phyloP scores from a whole-genome alignment of 2,888 invertebrate genomes.

The Caenorhabditis zanzibari region DNA sequence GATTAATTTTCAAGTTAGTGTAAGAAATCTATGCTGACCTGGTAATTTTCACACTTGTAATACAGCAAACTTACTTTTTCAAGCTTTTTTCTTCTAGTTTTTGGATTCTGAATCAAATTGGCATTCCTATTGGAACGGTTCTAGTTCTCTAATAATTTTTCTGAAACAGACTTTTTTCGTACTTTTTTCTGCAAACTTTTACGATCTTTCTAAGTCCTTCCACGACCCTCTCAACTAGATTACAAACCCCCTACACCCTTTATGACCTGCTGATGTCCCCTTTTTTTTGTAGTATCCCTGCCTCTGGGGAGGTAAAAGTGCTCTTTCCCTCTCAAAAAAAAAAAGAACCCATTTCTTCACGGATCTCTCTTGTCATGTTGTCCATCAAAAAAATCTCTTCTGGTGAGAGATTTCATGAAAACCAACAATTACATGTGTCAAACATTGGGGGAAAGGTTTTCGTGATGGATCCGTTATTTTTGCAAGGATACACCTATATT shows the following conservation, averaged over 20 bases:
- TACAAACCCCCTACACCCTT: not conserved
- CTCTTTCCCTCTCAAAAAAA: not conserved
- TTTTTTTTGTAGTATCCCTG: not conserved
- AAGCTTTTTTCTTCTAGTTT: no score
- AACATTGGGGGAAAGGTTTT: constrained; percentile 9
- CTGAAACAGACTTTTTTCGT: not conserved
- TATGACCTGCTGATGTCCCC: not conserved
- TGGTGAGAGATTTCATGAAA: constrained; percentile 8
- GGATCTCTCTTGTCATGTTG: constrained; percentile 13
- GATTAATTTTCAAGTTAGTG: no score
- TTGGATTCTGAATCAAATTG: no score
- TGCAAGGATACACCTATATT: not conserved
- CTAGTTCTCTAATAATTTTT: not conserved
- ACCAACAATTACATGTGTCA: constrained; percentile 46
- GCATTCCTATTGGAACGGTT: no score
- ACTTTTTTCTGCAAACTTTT: no score
- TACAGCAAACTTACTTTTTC: no score
- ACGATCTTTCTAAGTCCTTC: no score
- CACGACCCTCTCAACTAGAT: not conserved
- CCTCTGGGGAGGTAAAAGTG: constrained; percentile 29
- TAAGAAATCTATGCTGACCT: no score
- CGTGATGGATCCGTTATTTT: not conserved
- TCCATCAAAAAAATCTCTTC: constrained; percentile 25
- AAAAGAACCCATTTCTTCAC: not conserved
- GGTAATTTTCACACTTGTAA: no score